Conservation (phyloP, 2,888 invertebrate genomes). For the Eulithis testata region DNA sequence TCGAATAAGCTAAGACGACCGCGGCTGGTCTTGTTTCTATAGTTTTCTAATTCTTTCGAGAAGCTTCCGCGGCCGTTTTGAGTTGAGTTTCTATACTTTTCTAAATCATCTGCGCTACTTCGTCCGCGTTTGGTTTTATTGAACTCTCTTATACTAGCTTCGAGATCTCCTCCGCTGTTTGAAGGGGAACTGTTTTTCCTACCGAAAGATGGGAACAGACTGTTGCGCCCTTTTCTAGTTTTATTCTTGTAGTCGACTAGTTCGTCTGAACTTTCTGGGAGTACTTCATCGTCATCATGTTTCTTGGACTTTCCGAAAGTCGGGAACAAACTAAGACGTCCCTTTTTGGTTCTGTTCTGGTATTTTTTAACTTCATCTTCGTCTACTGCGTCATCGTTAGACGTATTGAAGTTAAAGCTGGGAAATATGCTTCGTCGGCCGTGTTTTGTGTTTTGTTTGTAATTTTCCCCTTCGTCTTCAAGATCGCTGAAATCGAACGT, state of each 20-base stretch:
- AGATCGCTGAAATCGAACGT: conserved; percentile 74
- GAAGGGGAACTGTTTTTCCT: conserved; percentile 67
- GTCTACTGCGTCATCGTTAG: conserved; percentile 67
- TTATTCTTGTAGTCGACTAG: conserved; percentile 75
- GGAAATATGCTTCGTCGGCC: conserved; percentile 77
- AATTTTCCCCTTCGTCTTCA: conserved; percentile 66
- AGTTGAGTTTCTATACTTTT: conserved; percentile 53
- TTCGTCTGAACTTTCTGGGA: conserved; percentile 78
- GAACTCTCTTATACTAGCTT: conserved; percentile 73
- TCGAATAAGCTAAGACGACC: conserved; percentile 78
- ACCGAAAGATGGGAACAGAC: conserved; percentile 76
- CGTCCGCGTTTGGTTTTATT: conserved; percentile 65
- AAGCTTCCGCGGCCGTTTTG: conserved; percentile 52
- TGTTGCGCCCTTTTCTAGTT: conserved; percentile 67
- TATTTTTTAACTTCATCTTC: conserved; percentile 75
- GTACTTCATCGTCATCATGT: conserved; percentile 64
- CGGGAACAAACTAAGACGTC: conserved; percentile 73
- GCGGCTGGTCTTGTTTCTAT: conserved; percentile 69
- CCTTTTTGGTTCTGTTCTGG: conserved; percentile 73
- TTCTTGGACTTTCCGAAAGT: conserved; percentile 72
- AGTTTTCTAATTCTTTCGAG: conserved; percentile 67
- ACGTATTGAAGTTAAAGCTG: conserved; percentile 70
- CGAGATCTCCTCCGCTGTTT: conserved; percentile 64
- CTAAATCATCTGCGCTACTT: conserved; percentile 59
- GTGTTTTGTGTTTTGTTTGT: conserved; percentile 70